Base-by-base conservation (phyloP, 1,140 invertebrate species). In the Triops longicaudatus region DNA sequence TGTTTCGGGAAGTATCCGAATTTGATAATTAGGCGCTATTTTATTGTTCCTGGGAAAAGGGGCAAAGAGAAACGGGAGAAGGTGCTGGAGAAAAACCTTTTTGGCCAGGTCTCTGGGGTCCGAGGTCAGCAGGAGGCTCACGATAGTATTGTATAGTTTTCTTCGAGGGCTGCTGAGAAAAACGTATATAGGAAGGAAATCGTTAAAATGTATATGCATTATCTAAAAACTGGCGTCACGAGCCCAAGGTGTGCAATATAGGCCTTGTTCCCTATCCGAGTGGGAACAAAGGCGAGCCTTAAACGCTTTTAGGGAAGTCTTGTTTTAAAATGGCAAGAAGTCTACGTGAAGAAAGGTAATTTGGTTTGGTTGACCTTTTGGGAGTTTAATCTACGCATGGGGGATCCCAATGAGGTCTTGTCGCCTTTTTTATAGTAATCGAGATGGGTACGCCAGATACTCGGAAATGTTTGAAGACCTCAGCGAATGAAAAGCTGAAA, bases 41-140 rank as follows among this genome's bases (percentile, higher is more conserved):
- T 63, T 63, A 63, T 63, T 63, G 50, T 63, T 63, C 50, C 22
- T 37, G 31, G 50, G 50, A 22, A 63, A 63, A 63, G 43, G 43
- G 43, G 43, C 43, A 44, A 44, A n/a, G n/a, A n/a, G 43, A 63
- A 63, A 17, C 10, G 22, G 17, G 50, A 14, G 17, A 17, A 63
- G 50, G 50, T 12, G 50, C 9, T n/a, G n/a, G 50, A 63, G 17
- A 17, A 17, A 63, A 63, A 63, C 50, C 50, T 63, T 63, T 37
- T 37, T 10, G 50, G 10, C 50, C 50, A 63, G 50, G 50, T 63
- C 50, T 63, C 22, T 0, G 50, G 22, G 50, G 44, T 63, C 44
- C 22, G 44, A 63, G 44, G 50, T 63, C 50, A 63, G 50, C 50
- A 12, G 50, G 50, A 63, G 50, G 22, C 50, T 63, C 50, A 22